Evolutionary conservation across 64 coral and sea anemone species (phyloP).

Genomic region (Acropora tenuis): DNA sequence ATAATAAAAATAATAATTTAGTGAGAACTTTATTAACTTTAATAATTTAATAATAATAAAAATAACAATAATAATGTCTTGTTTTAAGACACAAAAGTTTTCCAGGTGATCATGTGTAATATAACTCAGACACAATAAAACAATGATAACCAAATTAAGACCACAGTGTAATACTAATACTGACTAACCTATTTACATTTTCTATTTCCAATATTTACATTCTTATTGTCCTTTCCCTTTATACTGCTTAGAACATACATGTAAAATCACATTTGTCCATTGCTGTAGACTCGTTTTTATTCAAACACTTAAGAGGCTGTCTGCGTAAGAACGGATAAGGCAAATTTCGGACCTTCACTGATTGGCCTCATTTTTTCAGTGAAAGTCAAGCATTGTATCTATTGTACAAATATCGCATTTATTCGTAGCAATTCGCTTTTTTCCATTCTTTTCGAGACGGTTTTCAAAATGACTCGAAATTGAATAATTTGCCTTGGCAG

Average conservation of each 20-base stretch:
- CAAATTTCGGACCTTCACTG: conserved; percentile 50
- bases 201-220: too few relatives aligned
- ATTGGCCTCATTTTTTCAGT: conserved; percentile 54
- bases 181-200: too few relatives aligned
- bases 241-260: background rate
- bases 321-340: conserved; percentile 46
- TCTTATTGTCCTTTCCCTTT: background rate
- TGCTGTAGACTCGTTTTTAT: too few relatives aligned
- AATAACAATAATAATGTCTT: too few relatives aligned
- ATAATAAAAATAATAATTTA: too few relatives aligned
- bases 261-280: background rate
- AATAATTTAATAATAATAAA: too few relatives aligned
- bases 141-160: too few relatives aligned
- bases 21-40: too few relatives aligned
- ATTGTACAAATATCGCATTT: conserved; percentile 57
- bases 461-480: conserved; percentile 49
- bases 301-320: conserved; percentile 28
- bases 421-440: conserved; percentile 46
- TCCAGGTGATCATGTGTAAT: too few relatives aligned
- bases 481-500: conserved; percentile 33
- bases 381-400: conserved; percentile 42
- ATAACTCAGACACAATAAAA: too few relatives aligned
- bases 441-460: conserved; percentile 15
- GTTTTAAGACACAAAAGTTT: too few relatives aligned
- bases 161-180: too few relatives aligned